phyloP scores from a whole-genome alignment of 92 coral and sea anemone species.

The Phenganax marumi region DNA sequence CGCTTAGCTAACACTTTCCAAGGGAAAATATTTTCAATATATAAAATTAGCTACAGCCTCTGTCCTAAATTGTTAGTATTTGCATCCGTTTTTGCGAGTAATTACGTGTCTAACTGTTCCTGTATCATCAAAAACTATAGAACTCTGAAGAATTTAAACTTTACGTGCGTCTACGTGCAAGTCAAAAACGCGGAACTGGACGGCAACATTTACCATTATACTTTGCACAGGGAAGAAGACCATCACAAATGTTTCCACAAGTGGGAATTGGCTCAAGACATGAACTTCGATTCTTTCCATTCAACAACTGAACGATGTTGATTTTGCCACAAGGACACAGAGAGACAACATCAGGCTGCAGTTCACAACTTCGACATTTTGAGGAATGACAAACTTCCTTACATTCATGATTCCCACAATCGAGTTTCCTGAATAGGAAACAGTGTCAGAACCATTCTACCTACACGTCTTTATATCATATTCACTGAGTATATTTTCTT shows the following conservation, averaged over 20 bases:
- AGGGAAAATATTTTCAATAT: too few species aligned
- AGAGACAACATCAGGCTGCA: conserved; percentile 69
- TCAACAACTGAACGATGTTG: conserved; percentile 58
- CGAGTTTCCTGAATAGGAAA: conserved; percentile 59
- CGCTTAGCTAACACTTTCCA: too few species aligned
- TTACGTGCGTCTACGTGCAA: too few species aligned
- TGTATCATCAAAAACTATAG: too few species aligned
- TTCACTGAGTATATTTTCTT: too few species aligned
- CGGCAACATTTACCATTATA: conserved; percentile 31
- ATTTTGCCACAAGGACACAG: conserved; percentile 93
- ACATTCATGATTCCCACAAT: conserved; percentile 89
- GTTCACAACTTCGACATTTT: conserved; percentile 62
- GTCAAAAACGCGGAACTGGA: background rate
- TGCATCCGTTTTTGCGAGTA: too few species aligned
- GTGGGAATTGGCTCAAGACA: conserved; percentile 88
- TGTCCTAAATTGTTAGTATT: too few species aligned
- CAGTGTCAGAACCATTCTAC: background rate
- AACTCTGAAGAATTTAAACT: too few species aligned
- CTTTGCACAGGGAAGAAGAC: conserved; percentile 74
- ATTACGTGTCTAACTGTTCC: too few species aligned
- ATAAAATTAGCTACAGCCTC: too few species aligned
- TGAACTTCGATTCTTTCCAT: conserved; percentile 61
- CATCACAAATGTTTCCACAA: conserved; percentile 68
- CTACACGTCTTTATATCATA: background rate
- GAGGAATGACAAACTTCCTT: conserved; percentile 74